Percentiles rank a stretch among this genome's conserved stretches.
These are phyloP conservation scores for Pygmarrhopalites habei DNA, from an alignment of 1,140 invertebrate species.

Conservation along the genomic window DNA sequence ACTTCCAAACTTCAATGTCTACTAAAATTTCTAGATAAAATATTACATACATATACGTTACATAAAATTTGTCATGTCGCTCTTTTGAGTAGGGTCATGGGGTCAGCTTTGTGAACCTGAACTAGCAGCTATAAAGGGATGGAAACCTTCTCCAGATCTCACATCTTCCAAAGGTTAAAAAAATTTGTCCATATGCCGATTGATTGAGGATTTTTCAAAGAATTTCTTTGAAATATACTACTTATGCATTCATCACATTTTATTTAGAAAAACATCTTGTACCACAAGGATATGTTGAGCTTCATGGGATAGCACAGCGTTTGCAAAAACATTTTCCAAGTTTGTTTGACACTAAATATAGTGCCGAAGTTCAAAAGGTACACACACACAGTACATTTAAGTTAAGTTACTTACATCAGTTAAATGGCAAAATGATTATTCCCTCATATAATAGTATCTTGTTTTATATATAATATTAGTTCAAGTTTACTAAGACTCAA, in stretches of 20 bases:
- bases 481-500: slow-evolving; percentile 66
- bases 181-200: too few species aligned
- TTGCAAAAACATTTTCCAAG: slow-evolving; percentile 57
- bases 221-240: too few species aligned
- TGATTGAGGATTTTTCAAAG: too few species aligned
- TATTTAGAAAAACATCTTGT: slow-evolving; percentile 53
- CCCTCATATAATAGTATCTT: background rate
- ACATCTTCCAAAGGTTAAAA: slow-evolving; percentile 42
- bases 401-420: background rate
- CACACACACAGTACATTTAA: too few species aligned
- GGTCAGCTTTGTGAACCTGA: slow-evolving; percentile 43
- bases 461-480: slow-evolving; percentile 47
- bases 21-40: background rate
- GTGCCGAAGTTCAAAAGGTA: slow-evolving; percentile 53
- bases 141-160: slow-evolving; percentile 45
- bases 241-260: too few species aligned
- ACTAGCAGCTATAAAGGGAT: slow-evolving; percentile 47
- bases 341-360: slow-evolving; percentile 52
- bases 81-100: slow-evolving; percentile 7
- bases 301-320: slow-evolving; percentile 56
- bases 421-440: background rate
- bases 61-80: slow-evolving; percentile 26
- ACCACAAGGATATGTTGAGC: slow-evolving; percentile 59
- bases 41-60: slow-evolving; percentile 14
- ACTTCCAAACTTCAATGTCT: background rate